These are phyloP conservation scores for Sinosuthora webbiana DNA, from an alignment of 2,113 vertebrate genomes.

Conservation along the genomic window DNA sequence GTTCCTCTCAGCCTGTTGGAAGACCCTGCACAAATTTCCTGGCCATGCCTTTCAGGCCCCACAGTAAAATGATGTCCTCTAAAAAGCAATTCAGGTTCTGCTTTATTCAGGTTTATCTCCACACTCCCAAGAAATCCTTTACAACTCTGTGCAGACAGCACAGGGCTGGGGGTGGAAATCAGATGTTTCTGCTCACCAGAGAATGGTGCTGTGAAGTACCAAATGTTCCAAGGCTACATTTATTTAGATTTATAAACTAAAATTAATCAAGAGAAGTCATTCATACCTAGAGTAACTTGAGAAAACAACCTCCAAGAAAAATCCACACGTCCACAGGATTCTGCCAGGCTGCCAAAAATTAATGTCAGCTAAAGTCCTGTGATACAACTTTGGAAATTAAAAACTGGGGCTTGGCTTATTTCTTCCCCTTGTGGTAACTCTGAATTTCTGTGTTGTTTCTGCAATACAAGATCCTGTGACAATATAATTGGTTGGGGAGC, in stretches of 20 bases:
- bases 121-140: background rate
- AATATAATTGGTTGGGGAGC: background rate
- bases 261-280: background rate
- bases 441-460: background rate
- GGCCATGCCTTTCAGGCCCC: background rate
- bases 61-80: background rate
- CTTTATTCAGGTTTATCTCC: background rate
- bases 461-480: background rate
- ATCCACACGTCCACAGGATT: background rate
- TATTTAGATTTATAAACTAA: background rate
- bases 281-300: background rate
- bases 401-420: background rate
- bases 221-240: background rate
- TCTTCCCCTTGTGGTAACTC: background rate
- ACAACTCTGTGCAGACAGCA: background rate
- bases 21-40: background rate
- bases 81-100: background rate
- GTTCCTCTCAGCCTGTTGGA: background rate
- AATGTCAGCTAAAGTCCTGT: background rate
- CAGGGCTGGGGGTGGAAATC: background rate
- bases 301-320: background rate
- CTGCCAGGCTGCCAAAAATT: background rate
- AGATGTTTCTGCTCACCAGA: background rate
- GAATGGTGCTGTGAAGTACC: background rate
- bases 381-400: background rate